Evolutionary conservation across 2,888 invertebrate species (phyloP), one percentile per base, ranked within the genome.

Genomic region (Mayetiola destructor): DNA sequence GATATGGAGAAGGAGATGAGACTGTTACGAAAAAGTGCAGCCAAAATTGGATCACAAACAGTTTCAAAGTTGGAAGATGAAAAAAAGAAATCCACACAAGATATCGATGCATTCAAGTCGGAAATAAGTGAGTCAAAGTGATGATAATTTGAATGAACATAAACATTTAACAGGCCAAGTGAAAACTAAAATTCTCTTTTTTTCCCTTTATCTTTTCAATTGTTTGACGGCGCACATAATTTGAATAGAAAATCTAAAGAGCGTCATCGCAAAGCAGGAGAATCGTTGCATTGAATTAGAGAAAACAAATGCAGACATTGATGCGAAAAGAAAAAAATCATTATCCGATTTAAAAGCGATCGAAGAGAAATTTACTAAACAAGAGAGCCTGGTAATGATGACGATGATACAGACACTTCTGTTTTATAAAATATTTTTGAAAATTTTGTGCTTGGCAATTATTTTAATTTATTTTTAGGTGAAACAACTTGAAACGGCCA

Each of bases 1-100:
- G 91, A 93, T 61, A 75, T 92, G 63, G 92, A 92, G 72, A 85
- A 80, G 66, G 92, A 94, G 77, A 84, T 91, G 62, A 82, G 84
- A 29, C 69, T 71, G 58, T 66, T 72, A 67, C 65, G 72, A 56
- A 68, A 67, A 8, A 66, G 69, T 58, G 63, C 77, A 67, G 63
- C 73, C 63, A 65, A 74, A 60, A 63, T 67, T 69, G 64, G 68
- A 63, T 62, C 64, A 60, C 61, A 71, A 64, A 65, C 76, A 73
- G 63, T 75, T 64, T 62, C 81, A 76, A 69, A 76, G 58, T 68
- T 83, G 27, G 80, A 80, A 64, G 78, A 80, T 59, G 84, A 82
- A 62, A 85, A 81, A 63, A 77, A 77, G 60, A 75, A 73, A 56
- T 67, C 85, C 72, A 67, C 79, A 74, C 71, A 78, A 74, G 68